Conservation (phyloP, 2,797 vertebrate species). For the Argyrosomus regius region DNA sequence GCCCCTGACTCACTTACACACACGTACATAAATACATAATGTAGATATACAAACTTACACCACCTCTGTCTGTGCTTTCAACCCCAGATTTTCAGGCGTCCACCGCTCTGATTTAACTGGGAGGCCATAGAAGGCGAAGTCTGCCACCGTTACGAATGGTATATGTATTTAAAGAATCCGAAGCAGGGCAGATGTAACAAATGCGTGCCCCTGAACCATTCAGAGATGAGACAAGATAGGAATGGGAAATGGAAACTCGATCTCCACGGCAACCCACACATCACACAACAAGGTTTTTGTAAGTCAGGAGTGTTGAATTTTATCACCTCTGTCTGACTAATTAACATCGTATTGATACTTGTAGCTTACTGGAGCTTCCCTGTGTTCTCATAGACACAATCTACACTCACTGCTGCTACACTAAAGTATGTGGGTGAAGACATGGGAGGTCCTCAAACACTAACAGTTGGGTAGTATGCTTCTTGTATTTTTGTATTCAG, state of each 20-base stretch:
- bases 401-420: background rate
- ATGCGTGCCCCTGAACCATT: conserved; percentile 34
- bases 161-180: conserved; percentile 52
- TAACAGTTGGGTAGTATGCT: conserved; percentile 43
- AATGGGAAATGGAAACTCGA: conserved; percentile 29
- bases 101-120: conserved; percentile 19
- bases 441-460: conserved; percentile 22
- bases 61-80: conserved; percentile 43
- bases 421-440: background rate
- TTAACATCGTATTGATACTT: background rate
- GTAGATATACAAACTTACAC: conserved; percentile 17
- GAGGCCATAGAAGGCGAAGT: conserved; percentile 46
- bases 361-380: background rate
- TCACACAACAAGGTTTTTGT: conserved; percentile 29
- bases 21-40: background rate
- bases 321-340: background rate
- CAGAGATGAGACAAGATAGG: conserved; percentile 41
- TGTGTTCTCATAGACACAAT: background rate
- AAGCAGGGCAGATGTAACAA: conserved; percentile 30
- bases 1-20: conserved; percentile 21
- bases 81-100: conserved; percentile 13
- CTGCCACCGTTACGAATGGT: conserved; percentile 38
- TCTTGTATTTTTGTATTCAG: conserved; percentile 41
- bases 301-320: conserved; percentile 16
- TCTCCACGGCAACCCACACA: conserved; percentile 35